Base-by-base conservation (phyloP, 2,113 vertebrate species). In the Archilochus colubris region DNA sequence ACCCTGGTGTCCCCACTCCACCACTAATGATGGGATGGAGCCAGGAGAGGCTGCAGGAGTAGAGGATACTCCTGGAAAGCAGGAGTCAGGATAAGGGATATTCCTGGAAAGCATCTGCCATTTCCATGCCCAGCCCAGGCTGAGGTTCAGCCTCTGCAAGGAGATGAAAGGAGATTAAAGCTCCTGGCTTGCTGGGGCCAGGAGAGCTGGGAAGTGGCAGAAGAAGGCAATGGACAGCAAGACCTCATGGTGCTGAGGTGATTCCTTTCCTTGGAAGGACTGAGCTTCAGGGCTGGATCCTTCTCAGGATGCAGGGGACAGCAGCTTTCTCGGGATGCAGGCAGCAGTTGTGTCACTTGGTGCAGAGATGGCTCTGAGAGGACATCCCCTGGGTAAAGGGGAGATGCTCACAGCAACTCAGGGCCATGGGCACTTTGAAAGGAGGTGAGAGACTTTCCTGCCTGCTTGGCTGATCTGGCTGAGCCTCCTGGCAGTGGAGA, bases 381-480 rank as follows among this genome's bases (percentile, higher is more conserved):
- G 78, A 74, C 55, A 12, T 20, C 54, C 38, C 43, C 83, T 38
- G 44, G 25, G 4, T 25, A 3, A 31, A 28, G 53, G 54, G 33
- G 48, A 23, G 51, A 38, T 1, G 15, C 5, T 66, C 73, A 12
- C 40, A 31, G 28, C 44, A 73, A 1, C 50, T 38, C 86, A 5
- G 6, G 6, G n/a, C 28, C 3, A 0, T 0, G 10, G 55, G 48
- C 44, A 24, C 51, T 50, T 9, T 3, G 63, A 27, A n/a, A 64
- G 63, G 44, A 68, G 12, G 8, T 9, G 22, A 40, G 82, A n/a
- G 68, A 14, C 20, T 14, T 54, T 6, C 23, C 51, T 89, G 55
- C 31, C 67, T 43, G 21, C 62, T 59, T 18, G 51, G 63, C 51
- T 14, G 46, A 5, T 1, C 19, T 0, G 31, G 7, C 5, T 4